Evolutionary conservation across 2,797 vertebrate genomes (phyloP), one percentile per base, ranked within the genome.

Genomic region (Sarcophilus harrisii): DNA sequence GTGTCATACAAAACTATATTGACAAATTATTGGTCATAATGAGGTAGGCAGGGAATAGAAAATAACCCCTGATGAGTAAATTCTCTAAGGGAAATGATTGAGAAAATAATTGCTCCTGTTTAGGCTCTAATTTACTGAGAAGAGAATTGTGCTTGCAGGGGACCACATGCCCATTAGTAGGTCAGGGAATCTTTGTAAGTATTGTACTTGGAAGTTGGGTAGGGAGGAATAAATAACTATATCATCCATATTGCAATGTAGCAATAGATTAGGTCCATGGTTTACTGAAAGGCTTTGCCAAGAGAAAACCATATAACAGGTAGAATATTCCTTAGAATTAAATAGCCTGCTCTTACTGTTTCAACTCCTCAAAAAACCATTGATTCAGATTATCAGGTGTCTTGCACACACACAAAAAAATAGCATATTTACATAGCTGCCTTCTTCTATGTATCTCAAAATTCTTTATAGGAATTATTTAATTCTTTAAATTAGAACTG

Each of bases 391-490:
- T 92, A n/a, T 81, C 32, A 89, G 30, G 60, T 54, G 54, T 81
- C 38, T 90, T 94, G 12, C 21, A 5, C 5, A 49, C 49, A 49
- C 49, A 49, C 49, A 0, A 95, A 60, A 45, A n/a, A 59, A n/a
- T 1, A 38, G 89, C 89, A 18, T 0, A 55, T 91, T 93, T 93
- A 12, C 57, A 18, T 58, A 95, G 57, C 24, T 92, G 92, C 95
- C 92, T 54, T 95, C 58, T 93, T 58, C 52, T 92, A 14, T 62
- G 28, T 89, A 81, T 54, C 92, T 97, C 90, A 90, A 96, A 93
- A 45, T 94, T 94, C 30, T 95, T 89, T 52, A 28, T 29, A 60
- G 66, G 52, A 24, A 87, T 49, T 27, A n/a, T 38, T 73, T 87
- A 87, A 49, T 87, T 87, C 8, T 87, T 49, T 49, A 87, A 45